Percentiles rank a stretch among this genome's conserved stretches.
These are phyloP conservation scores for Phrynosoma blainvillii DNA, from an alignment of 2,113 vertebrate genomes.

Conservation along the genomic window DNA sequence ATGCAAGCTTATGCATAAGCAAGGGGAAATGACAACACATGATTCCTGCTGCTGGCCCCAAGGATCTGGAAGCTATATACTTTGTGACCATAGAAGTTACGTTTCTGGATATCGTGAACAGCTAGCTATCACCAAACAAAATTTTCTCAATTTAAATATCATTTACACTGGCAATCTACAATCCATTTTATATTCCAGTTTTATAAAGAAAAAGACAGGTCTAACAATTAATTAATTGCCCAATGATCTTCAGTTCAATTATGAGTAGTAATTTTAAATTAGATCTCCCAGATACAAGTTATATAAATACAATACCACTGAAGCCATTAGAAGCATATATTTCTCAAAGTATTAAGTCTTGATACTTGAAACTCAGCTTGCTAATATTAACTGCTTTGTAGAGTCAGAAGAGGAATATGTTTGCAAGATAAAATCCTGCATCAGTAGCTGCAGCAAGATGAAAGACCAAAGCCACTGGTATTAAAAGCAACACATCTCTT, in stretches of 20 bases:
- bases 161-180: too few relatives aligned
- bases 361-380: slow-evolving; percentile 17
- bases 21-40: neutral
- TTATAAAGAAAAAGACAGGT: neutral
- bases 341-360: slow-evolving; percentile 19
- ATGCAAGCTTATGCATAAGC: neutral
- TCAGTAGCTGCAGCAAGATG: neutral
- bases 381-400: neutral
- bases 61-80: neutral
- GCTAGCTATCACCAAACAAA: neutral
- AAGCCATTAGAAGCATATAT: neutral
- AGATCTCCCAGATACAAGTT: neutral
- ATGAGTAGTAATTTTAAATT: slow-evolving; percentile 4
- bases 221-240: neutral
- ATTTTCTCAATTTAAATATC: neutral
- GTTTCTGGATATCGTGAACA: neutral
- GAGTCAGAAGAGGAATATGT: neutral
- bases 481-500: slow-evolving; percentile 77
- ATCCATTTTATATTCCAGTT: neutral
- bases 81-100: neutral
- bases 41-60: neutral
- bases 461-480: neutral
- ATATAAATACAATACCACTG: neutral
- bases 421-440: neutral
- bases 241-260: neutral